Conservation (phyloP, 2,113 vertebrate genomes). For the Phyllopteryx taeniolatus region DNA sequence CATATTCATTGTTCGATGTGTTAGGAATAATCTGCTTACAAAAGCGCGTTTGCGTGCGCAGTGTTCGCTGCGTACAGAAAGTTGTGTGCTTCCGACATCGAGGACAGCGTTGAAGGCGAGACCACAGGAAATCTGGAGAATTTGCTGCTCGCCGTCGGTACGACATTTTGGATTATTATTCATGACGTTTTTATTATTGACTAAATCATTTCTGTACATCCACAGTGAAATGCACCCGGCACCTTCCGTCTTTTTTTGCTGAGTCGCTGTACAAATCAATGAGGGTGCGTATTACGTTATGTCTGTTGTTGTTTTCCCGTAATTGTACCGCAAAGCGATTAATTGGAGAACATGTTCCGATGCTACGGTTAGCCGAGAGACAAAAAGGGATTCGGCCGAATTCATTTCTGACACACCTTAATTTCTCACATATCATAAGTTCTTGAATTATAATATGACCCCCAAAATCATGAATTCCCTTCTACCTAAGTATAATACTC, state of each 20-base stretch:
- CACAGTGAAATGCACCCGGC: slow-evolving; percentile 85
- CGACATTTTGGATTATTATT: slow-evolving; percentile 28
- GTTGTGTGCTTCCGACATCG: slow-evolving; percentile 84
- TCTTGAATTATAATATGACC: too few species aligned
- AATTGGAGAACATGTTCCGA: background rate
- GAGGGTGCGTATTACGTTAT: slow-evolving; percentile 75
- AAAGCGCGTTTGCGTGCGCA: slow-evolving; percentile 49
- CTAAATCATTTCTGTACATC: slow-evolving; percentile 12
- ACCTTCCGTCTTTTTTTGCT: slow-evolving; percentile 87
- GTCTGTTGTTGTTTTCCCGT: background rate
- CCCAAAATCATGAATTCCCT: too few species aligned
- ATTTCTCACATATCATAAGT: too few species aligned
- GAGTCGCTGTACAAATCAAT: slow-evolving; percentile 83
- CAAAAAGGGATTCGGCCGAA: background rate
- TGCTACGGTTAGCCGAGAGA: background rate
- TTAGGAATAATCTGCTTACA: background rate
- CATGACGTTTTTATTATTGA: background rate
- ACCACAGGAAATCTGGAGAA: slow-evolving; percentile 87
- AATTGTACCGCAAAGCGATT: background rate
- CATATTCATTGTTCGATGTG: too few species aligned
- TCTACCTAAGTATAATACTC: too few species aligned
- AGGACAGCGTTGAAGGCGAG: slow-evolving; percentile 88
- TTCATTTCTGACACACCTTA: background rate
- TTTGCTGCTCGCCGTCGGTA: slow-evolving; percentile 88
- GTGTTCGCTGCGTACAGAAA: slow-evolving; percentile 94